Evolutionary conservation across 2,888 invertebrate genomes (phyloP), one percentile per base, ranked within the genome.

Genomic region (Apodemia zela): DNA sequence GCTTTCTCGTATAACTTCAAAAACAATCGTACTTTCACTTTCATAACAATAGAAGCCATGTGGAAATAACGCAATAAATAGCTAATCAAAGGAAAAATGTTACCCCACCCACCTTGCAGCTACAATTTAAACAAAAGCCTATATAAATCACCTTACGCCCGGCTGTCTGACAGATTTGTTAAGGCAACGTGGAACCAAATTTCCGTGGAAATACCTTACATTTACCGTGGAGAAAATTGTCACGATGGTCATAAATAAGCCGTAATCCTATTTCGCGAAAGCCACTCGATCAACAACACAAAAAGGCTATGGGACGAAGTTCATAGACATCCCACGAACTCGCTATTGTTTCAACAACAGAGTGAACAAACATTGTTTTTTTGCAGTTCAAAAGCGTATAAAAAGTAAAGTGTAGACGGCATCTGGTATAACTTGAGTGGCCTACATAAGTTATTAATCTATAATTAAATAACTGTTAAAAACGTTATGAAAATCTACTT

Each of bases 251-350:
- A 21, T 49, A 38, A 54, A 47, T 60, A 67, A 64, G 61, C 25
- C 60, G 59, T 61, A 61, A 65, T 54, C 60, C 47, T 38, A 18
- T 54, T 64, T 63, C 67, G 47, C 47, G 47, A 63, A 38, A 54
- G 61, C 61, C 21, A 63, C 75, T 73, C 76, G 74, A 74, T 76
- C 71, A 73, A 72, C 70, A 71, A 72, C 69, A 75, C 79, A 81
- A 84, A 85, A 84, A 83, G 75, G 73, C 72, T 71, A 61, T 69
- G 72, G 73, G 73, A 71, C 69, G 73, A 77, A 86, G 87, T 86
- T 88, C 87, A 84, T 73, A 69, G 68, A 68, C 75, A 77, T 84
- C 85, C 69, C 86, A 84, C 84, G 85, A 72, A 73, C 72, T 66
- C 65, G 67, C 73, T 69, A 81, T 80, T 79, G 77, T 79, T 77